These are phyloP conservation scores for Dicyrtomina minuta DNA, from an alignment of 2,888 invertebrate species.

Conservation along the genomic window DNA sequence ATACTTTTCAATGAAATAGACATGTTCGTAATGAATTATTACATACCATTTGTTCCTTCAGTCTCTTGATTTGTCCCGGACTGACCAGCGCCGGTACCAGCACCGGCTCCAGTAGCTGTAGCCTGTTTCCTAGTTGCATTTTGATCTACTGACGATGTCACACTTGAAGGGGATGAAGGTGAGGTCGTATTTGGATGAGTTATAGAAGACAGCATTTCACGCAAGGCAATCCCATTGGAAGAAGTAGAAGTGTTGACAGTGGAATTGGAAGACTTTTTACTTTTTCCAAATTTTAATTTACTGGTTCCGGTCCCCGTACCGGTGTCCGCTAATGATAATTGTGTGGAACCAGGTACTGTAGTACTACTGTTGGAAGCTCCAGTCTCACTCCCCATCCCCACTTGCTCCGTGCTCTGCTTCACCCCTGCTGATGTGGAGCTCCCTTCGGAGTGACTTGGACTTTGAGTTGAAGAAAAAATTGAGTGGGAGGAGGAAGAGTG, in stretches of 20 bases:
- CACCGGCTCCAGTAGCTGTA: neutral
- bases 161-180: neutral
- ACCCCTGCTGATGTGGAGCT: too few species aligned
- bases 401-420: neutral
- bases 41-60: too few species aligned
- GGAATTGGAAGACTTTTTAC: slow-evolving; percentile 22
- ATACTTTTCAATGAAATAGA: too few species aligned
- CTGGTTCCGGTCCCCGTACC: neutral
- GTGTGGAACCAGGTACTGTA: too few species aligned
- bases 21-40: too few species aligned
- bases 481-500: neutral
- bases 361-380: too few species aligned
- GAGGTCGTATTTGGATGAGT: too few species aligned
- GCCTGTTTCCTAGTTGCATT: too few species aligned
- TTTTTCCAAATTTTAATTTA: neutral
- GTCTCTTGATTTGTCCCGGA: too few species aligned
- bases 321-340: neutral
- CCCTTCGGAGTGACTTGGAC: too few species aligned
- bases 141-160: neutral
- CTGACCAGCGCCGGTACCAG: neutral
- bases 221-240: slow-evolving; percentile 23
- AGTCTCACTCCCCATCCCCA: slow-evolving; percentile 10
- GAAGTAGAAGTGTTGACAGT: slow-evolving; percentile 11
- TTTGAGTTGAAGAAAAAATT: neutral
- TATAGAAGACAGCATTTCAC: slow-evolving; percentile 13